Percentiles rank a stretch among this genome's conserved stretches.
Conservation (phyloP, 1,140 invertebrate genomes). For the Hesperophylax magnus region DNA sequence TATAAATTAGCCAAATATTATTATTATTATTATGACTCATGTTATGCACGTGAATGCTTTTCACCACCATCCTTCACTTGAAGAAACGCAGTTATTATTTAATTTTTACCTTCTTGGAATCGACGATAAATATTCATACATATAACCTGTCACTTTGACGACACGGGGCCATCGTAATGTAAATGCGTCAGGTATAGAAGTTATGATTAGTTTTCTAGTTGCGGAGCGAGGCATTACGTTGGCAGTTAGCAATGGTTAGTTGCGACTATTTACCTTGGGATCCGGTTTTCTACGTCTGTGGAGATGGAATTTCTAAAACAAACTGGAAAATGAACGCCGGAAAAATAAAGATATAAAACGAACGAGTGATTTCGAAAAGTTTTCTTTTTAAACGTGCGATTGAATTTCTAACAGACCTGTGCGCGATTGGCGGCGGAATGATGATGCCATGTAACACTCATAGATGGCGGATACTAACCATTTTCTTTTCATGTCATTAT, state of each 20-base stretch:
- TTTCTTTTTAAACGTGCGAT: conserved; percentile 29
- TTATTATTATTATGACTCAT: too few relatives aligned
- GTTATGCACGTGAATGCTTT: too few relatives aligned
- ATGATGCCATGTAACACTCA: neutral
- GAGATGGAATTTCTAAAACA: conserved; percentile 42
- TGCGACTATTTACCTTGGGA: conserved; percentile 14
- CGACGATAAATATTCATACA: neutral
- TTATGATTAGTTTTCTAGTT: neutral
- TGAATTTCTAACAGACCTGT: conserved; percentile 5
- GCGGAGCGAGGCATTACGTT: neutral
- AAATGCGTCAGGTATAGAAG: neutral
- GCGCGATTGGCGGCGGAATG: neutral
- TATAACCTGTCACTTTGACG: neutral
- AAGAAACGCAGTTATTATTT: neutral
- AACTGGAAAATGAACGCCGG: conserved; percentile 20
- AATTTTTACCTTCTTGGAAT: neutral
- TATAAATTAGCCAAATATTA: too few relatives aligned
- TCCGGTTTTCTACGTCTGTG: conserved; percentile 30
- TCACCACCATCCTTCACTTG: neutral
- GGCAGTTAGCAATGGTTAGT: neutral
- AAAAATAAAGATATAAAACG: conserved; percentile 28
- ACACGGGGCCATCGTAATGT: neutral
- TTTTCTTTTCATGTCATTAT: neutral
- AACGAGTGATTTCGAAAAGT: conserved; percentile 24
- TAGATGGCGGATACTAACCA: conserved; percentile 5